These are phyloP conservation scores for Acrobasis repandana DNA, from an alignment of 2,888 invertebrate species.

Conservation along the genomic window DNA sequence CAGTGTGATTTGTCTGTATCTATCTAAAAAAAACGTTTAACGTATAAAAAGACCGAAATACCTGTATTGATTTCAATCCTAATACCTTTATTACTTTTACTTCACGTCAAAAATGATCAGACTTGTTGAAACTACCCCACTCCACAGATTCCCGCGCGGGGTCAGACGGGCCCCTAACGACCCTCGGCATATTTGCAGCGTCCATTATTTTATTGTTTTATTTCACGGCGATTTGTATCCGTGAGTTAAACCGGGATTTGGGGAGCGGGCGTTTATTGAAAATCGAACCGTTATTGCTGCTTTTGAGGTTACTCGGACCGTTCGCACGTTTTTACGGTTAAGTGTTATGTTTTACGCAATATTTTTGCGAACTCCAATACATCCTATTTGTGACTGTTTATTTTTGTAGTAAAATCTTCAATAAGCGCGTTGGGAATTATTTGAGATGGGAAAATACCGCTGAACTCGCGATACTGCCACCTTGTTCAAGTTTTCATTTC, in stretches of 20 bases:
- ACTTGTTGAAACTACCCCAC: neutral
- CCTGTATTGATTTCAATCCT: neutral
- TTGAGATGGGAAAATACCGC: no score
- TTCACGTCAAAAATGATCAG: neutral
- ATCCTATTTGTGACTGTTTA: no score
- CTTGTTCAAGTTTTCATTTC: no score
- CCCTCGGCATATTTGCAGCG: constrained; percentile 1
- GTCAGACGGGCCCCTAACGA: neutral
- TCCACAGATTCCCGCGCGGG: neutral
- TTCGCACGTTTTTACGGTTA: neutral
- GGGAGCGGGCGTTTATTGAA: constrained; percentile 1
- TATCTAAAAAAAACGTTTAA: no score
- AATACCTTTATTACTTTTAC: neutral
- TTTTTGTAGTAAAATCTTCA: no score
- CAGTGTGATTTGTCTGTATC: no score
- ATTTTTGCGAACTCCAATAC: neutral
- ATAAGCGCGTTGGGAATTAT: no score
- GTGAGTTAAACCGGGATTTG: neutral
- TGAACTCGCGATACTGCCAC: no score
- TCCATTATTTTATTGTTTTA: constrained; percentile 2
- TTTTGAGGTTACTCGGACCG: neutral
- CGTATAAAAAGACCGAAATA: no score
- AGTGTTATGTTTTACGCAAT: neutral
- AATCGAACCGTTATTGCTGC: neutral
- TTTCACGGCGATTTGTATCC: constrained; percentile 1